Percentiles rank a stretch among this genome's conserved stretches.
Evolutionary conservation across 2,797 vertebrate species (phyloP).

Genomic region (Erpetoichthys calabaricus): DNA sequence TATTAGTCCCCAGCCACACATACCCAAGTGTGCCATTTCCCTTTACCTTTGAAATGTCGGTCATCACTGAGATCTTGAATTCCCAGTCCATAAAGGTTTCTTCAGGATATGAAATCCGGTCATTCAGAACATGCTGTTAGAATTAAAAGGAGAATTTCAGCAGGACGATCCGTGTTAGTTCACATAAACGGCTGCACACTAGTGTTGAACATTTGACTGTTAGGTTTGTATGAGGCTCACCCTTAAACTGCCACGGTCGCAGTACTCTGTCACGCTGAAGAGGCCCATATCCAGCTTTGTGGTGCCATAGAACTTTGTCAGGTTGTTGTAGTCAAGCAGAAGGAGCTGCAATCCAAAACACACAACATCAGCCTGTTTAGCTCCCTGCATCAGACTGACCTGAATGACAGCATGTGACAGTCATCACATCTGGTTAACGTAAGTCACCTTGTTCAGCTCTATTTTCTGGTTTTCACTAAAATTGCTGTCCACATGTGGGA

Average conservation of each 20-base stretch:
- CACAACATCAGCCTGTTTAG: conserved; percentile 6
- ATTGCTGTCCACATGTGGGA: conserved; percentile 68
- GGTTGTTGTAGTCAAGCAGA: conserved; percentile 87
- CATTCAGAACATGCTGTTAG: conserved; percentile 73
- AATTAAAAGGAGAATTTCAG: conserved; percentile 7
- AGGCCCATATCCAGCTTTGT: conserved; percentile 72
- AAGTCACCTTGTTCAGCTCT: conserved; percentile 74
- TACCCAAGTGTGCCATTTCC: no score
- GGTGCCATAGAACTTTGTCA: conserved; percentile 96
- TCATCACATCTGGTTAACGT: no score
- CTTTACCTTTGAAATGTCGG: conserved; percentile 87
- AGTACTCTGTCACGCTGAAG: conserved; percentile 81
- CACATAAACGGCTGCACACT: background rate
- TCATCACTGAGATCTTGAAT: conserved; percentile 90
- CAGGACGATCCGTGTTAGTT: background rate
- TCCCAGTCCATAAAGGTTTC: conserved; percentile 92
- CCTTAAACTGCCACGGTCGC: conserved; percentile 83
- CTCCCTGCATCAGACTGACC: no score
- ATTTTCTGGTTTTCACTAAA: conserved; percentile 77
- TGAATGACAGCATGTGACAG: no score
- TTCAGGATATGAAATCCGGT: conserved; percentile 84
- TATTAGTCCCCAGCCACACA: no score
- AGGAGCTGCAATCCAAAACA: conserved; percentile 51
- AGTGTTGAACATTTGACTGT: background rate
- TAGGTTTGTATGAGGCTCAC: conserved; percentile 43